Conservation (phyloP, 2,888 invertebrate genomes). For the Diogma glabrata region DNA sequence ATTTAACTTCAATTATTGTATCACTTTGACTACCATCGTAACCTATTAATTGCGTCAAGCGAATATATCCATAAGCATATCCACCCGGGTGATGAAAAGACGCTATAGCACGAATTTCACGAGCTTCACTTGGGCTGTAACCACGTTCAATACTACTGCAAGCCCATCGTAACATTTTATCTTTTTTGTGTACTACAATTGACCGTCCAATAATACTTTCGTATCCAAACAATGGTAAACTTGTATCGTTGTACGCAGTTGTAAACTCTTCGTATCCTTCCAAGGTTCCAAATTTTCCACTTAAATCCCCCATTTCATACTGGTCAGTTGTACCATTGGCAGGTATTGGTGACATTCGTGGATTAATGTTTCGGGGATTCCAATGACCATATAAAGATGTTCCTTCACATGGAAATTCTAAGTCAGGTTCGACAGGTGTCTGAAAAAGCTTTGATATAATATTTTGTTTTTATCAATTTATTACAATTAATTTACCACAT, state of each 20-base stretch:
- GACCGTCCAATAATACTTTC: constrained; percentile 78
- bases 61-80: constrained; percentile 73
- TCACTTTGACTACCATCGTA: constrained; percentile 78
- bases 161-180: constrained; percentile 57
- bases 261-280: constrained; percentile 48
- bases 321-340: constrained; percentile 62
- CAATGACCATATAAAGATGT: constrained; percentile 74
- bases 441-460: constrained; percentile 31
- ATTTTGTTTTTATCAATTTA: constrained; percentile 11
- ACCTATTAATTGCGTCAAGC: constrained; percentile 81
- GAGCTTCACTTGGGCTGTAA: constrained; percentile 75
- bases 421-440: constrained; percentile 70
- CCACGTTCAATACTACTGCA: constrained; percentile 79
- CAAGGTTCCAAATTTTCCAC: constrained; percentile 73
- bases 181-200: constrained; percentile 65
- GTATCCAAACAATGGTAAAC: constrained; percentile 68
- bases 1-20: constrained; percentile 78
- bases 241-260: constrained; percentile 63
- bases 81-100: constrained; percentile 85
- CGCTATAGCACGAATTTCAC: constrained; percentile 75
- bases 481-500: constrained; percentile 56
- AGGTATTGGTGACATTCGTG: constrained; percentile 46
- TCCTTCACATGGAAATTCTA: constrained; percentile 79
- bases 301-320: constrained; percentile 76
- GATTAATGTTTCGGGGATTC: constrained; percentile 68